Conservation (phyloP, 2,888 invertebrate genomes). For the Limnephilus auricula region DNA sequence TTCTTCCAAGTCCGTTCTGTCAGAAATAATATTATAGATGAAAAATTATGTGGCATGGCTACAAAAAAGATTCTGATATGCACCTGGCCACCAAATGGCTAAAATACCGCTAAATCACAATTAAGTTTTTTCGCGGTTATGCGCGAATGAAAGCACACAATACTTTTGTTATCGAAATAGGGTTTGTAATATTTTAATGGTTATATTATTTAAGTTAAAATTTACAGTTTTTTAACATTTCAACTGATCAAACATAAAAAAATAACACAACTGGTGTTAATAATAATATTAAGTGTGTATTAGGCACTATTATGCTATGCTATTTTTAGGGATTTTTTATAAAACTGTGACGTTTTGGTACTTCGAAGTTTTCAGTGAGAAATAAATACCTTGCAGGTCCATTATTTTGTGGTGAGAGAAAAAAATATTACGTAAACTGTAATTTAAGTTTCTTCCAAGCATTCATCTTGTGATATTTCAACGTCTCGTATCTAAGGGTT, state of each 20-base stretch:
- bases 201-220: not conserved
- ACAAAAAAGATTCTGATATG: not conserved
- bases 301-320: too few species aligned
- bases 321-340: too few species aligned
- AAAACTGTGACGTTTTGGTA: too few species aligned
- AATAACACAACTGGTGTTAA: not conserved
- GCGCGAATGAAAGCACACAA: not conserved
- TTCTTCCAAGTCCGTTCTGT: not conserved
- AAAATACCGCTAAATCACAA: conserved; percentile 42
- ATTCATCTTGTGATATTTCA: not conserved
- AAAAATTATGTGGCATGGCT: not conserved
- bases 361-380: too few species aligned
- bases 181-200: not conserved
- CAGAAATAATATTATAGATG: not conserved
- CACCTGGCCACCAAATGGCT: not conserved
- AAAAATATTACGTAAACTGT: too few species aligned
- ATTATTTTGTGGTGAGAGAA: too few species aligned
- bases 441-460: too few species aligned
- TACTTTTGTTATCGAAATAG: not conserved
- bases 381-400: too few species aligned
- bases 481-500: conserved; percentile 10
- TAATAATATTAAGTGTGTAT: not conserved
- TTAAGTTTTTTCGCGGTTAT: conserved; percentile 5
- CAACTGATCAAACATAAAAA: not conserved
- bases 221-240: conserved; percentile 10